Conservation (phyloP, 1,140 invertebrate species). For the Ctenoplectra terminalis region DNA sequence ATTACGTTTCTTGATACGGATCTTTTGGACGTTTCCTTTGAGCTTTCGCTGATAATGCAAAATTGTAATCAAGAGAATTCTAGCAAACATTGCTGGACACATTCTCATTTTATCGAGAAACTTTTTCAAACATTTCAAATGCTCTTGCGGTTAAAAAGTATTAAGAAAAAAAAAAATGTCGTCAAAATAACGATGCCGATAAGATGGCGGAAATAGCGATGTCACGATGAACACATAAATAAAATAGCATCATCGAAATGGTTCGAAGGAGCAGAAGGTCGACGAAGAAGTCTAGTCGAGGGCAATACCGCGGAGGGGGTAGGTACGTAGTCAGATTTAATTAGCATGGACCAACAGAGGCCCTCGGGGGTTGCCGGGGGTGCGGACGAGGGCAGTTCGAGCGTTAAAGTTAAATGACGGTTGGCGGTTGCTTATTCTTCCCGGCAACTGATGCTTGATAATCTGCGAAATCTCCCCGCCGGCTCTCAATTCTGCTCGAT, state of each 20-base stretch:
- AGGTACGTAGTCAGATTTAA: conserved; percentile 81
- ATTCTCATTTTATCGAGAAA: neutral
- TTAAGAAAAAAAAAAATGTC: neutral
- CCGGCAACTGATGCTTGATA: conserved; percentile 83
- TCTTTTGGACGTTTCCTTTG: neutral
- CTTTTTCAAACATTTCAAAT: neutral
- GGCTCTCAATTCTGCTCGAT: conserved; percentile 76
- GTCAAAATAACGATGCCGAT: conserved; percentile 3
- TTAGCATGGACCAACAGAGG: conserved; percentile 80
- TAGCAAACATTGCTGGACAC: neutral
- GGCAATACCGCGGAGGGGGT: conserved; percentile 57
- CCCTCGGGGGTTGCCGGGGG: conserved; percentile 77
- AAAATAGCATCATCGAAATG: conserved; percentile 52
- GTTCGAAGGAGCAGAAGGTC: conserved; percentile 34
- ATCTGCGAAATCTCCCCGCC: conserved; percentile 78
- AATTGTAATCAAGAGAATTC: conserved; percentile 13
- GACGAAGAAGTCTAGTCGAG: conserved; percentile 54
- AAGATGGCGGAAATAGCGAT: conserved; percentile 15
- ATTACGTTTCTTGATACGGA: conserved; percentile 5
- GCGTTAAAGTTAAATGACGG: conserved; percentile 84
- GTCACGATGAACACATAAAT: conserved; percentile 47
- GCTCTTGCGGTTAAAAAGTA: neutral
- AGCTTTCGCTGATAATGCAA: conserved; percentile 28
- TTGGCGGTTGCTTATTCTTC: conserved; percentile 83
- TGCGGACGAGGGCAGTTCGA: conserved; percentile 78